phyloP scores from a whole-genome alignment of 2,888 invertebrate genomes.

The Laothoe populi region DNA sequence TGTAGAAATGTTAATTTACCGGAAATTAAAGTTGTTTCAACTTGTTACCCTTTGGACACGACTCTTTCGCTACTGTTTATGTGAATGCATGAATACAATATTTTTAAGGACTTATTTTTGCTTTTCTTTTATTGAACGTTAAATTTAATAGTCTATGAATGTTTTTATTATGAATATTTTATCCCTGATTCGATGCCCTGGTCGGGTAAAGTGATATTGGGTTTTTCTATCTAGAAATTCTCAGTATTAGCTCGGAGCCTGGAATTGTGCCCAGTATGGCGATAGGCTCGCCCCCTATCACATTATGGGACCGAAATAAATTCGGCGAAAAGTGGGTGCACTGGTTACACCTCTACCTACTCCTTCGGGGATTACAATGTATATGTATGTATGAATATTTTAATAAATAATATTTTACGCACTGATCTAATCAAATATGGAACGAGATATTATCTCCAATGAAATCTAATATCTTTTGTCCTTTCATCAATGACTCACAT shows the following conservation, averaged over 20 bases:
- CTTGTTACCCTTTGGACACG: slow-evolving; percentile 73
- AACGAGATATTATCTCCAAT: neutral
- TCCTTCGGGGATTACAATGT: too few relatives aligned
- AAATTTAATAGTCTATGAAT: neutral
- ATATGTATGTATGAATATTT: too few relatives aligned
- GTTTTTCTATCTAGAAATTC: too few relatives aligned
- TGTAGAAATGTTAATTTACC: slow-evolving; percentile 81
- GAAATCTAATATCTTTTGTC: neutral
- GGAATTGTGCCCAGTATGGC: too few relatives aligned
- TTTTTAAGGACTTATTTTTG: slow-evolving; percentile 30
- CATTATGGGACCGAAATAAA: too few relatives aligned
- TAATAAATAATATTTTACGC: neutral
- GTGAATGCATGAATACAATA: slow-evolving; percentile 53
- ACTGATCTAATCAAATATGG: neutral
- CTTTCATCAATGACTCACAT: slow-evolving; percentile 11
- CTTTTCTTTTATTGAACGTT: neutral
- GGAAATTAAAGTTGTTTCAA: slow-evolving; percentile 83
- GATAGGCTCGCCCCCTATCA: too few relatives aligned
- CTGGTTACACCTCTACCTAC: too few relatives aligned
- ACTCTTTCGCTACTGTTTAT: slow-evolving; percentile 53
- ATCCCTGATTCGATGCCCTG: too few relatives aligned
- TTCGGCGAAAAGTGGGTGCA: too few relatives aligned
- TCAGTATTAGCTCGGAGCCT: too few relatives aligned
- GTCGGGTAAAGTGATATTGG: too few relatives aligned
- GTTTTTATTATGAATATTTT: neutral